Conservation (phyloP, 2,888 invertebrate species). For the Eretmocerus hayati region DNA sequence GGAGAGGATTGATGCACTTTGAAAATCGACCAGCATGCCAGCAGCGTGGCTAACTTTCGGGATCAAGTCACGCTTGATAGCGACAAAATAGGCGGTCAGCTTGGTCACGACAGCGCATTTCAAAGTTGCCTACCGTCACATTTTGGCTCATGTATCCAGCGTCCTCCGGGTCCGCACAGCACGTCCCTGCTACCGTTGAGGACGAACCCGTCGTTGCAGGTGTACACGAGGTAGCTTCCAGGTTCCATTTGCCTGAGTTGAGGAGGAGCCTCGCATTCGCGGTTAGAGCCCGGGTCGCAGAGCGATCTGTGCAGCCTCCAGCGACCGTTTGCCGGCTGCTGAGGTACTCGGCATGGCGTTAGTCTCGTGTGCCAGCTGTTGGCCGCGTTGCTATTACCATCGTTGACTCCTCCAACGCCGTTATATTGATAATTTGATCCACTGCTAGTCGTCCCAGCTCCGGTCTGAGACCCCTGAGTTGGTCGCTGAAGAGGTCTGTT, state of each 20-base stretch:
- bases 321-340: constrained; percentile 33
- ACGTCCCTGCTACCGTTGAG: constrained; percentile 28
- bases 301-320: constrained; percentile 33
- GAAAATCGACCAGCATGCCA: too few species aligned
- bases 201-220: constrained; percentile 32
- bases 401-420: too few species aligned
- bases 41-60: too few species aligned
- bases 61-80: too few species aligned
- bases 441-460: too few species aligned
- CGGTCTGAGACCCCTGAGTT: too few species aligned
- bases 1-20: too few species aligned
- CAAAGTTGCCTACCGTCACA: constrained; percentile 35
- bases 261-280: constrained; percentile 27
- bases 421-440: too few species aligned
- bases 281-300: constrained; percentile 27
- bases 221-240: constrained; percentile 35
- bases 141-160: constrained; percentile 32
- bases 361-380: not conserved
- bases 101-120: too few species aligned
- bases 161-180: constrained; percentile 31
- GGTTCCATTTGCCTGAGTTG: constrained; percentile 24
- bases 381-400: too few species aligned
- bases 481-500: too few species aligned
- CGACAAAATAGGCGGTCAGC: too few species aligned
- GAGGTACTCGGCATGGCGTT: constrained; percentile 29